Base-by-base conservation (phyloP, 2,797 vertebrate species). In the Silurus lanzhouensis region DNA sequence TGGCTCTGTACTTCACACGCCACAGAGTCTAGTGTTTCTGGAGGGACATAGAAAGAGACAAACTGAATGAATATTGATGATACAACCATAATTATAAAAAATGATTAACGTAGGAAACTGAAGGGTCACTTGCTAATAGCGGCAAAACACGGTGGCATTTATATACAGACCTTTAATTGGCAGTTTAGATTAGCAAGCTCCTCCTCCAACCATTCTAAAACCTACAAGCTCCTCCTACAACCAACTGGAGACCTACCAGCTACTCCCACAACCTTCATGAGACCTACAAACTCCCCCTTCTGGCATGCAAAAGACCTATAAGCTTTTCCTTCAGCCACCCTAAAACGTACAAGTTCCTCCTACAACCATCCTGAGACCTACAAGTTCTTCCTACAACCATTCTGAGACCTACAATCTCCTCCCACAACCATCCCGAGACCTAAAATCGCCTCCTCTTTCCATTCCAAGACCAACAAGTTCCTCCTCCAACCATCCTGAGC, bases 1-100 rank as follows among this genome's bases (percentile, higher is more conserved):
- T 95, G 93, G 88, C 97, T 96, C 90, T 97, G 96, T 4, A 96
- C 95, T 91, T 96, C 94, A 87, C 85, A 94, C 91, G 96, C 94
- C 86, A 97, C 92, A 3, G 83, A 92, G 91, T 97, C 96, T 82
- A 97, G 95, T 17, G 91, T 93, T 88, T 97, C 97, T 98, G 94
- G 27, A 93, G 91, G 78, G 1, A 68, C 22, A 75, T 3, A 27
- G 58, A 60, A 20, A 83, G 20, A 48, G 31, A 8, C 15, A 55
- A 6, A 83, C 0, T 27, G 55, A 83, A 20, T 72, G 7, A 83
- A 17, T 68, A 63, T 63, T 63, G 22, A 79, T 5, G 13, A 25
- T 4, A 52, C 60, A 1, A 79, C 19, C 25, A 75, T 2, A 63
- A 25, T 10, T 22, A 22, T 10, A 13, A 2, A 61, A 22, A 60